Evolutionary conservation across 2,113 vertebrate species (phyloP), one percentile per base, ranked within the genome.

Genomic region (Ginglymostoma cirratum): DNA sequence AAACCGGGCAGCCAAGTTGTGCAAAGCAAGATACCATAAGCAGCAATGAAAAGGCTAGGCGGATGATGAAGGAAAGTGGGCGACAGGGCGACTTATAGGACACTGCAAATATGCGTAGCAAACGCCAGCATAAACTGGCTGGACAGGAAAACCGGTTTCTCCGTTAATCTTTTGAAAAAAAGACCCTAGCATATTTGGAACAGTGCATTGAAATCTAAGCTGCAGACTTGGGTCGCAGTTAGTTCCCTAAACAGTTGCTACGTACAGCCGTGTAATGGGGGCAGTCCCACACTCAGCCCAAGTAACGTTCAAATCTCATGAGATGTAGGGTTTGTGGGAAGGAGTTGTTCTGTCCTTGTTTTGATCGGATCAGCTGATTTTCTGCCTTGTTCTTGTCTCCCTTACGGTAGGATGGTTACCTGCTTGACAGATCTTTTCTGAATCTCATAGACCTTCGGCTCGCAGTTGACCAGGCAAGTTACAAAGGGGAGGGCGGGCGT

Each of bases 251-350:
- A 24, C 38, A 94, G 38, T 69, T 94, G n/a, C 92, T 61, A 1
- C 15, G 2, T 0, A 30, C 90, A 67, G 89, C 92, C 92, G 12
- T 19, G 17, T 12, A 65, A 66, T 67, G 66, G 66, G 42, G 66
- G 1, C 5, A 24, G 92, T 45, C 65, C 4, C 61, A 66, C 61
- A 0, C 89, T 34, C 12, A 15, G 1, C 10, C 27, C 24, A 61
- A 90, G 27, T 3, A 27, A n/a, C 65, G 92, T 45, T 0, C n/a
- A 38, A 21, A 66, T 94, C 65, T 42, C 34, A 45, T 94, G 66
- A 94, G 92, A 94, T 24, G 93, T 95, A 15, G 69, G 93, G 93
- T 8, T 95, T 95, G 93, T 95, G 93, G 93, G 67, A 95, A 72
- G 65, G 93, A 23, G 24, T 24, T 5, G 15, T 5, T 48, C 52